phyloP scores from a whole-genome alignment of 2,113 vertebrate genomes.

The Toxotes chatareus region DNA sequence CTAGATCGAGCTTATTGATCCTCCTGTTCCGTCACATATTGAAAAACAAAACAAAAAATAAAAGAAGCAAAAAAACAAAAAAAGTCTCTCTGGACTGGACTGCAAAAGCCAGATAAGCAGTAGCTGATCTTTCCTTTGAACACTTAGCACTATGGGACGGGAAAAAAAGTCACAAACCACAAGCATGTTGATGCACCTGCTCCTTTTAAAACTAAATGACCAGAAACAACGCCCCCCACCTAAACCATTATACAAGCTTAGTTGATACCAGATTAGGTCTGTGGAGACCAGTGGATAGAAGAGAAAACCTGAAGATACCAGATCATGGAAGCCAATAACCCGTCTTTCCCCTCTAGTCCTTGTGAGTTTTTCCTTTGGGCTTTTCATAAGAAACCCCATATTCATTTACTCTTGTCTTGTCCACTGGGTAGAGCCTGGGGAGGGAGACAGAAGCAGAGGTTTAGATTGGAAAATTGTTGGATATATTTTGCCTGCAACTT shows the following conservation, averaged over 20 bases:
- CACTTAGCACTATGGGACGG: constrained; percentile 1
- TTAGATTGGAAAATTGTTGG: background rate
- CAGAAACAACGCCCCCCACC: background rate
- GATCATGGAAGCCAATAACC: constrained; percentile 1
- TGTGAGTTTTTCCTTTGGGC: constrained; percentile 86
- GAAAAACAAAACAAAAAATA: background rate
- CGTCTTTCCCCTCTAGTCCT: constrained; percentile 79
- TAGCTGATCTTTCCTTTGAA: constrained; percentile 4
- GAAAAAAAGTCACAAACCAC: background rate
- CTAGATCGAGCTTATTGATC: constrained; percentile 1
- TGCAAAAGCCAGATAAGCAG: background rate
- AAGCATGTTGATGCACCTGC: background rate
- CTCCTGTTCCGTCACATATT: background rate
- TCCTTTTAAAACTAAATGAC: constrained; percentile 18
- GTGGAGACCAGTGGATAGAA: background rate
- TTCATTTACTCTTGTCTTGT: constrained; percentile 96
- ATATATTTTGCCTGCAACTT: background rate
- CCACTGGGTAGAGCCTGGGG: constrained; percentile 97
- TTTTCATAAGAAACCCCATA: constrained; percentile 94
- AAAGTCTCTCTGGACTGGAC: background rate
- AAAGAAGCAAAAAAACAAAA: background rate
- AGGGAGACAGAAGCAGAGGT: background rate
- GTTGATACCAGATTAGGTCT: constrained; percentile 1
- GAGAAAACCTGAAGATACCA: constrained; percentile 15
- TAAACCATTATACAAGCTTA: background rate